Conservation (phyloP, 2,113 vertebrate genomes). For the Dipodomys ordii region DNA sequence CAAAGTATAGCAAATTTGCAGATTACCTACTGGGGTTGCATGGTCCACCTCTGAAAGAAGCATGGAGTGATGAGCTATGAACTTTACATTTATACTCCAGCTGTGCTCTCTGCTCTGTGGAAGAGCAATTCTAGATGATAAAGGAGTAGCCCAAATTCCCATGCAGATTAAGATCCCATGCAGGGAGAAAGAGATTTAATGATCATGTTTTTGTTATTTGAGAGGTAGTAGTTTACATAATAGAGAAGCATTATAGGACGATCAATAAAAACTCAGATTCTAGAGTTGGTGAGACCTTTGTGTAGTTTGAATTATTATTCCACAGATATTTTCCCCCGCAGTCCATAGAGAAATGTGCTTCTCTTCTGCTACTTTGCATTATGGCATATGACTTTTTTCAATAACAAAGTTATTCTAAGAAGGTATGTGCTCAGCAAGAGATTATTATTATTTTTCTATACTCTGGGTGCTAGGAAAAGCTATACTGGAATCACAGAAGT, state of each 20-base stretch:
- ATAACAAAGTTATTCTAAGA: neutral
- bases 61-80: slow-evolving; percentile 58
- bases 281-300: neutral
- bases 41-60: slow-evolving; percentile 49
- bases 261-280: neutral
- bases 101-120: slow-evolving; percentile 56
- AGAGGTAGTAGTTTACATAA: neutral
- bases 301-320: neutral
- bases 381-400: neutral
- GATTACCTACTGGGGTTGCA: slow-evolving; percentile 72
- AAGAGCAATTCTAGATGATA: slow-evolving; percentile 60
- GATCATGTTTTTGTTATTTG: neutral
- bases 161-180: neutral
- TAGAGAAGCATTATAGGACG: neutral
- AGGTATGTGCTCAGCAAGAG: neutral
- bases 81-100: slow-evolving; percentile 42
- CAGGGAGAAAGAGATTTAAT: slow-evolving; percentile 15
- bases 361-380: neutral
- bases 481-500: neutral
- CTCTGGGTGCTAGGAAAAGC: neutral
- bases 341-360: neutral
- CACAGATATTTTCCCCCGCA: neutral
- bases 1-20: slow-evolving; percentile 74
- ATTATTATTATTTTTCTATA: slow-evolving; percentile 1
- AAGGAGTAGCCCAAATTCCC: slow-evolving; percentile 27